Base-by-base conservation (phyloP, 2,113 vertebrate species). In the Salvator merianae region DNA sequence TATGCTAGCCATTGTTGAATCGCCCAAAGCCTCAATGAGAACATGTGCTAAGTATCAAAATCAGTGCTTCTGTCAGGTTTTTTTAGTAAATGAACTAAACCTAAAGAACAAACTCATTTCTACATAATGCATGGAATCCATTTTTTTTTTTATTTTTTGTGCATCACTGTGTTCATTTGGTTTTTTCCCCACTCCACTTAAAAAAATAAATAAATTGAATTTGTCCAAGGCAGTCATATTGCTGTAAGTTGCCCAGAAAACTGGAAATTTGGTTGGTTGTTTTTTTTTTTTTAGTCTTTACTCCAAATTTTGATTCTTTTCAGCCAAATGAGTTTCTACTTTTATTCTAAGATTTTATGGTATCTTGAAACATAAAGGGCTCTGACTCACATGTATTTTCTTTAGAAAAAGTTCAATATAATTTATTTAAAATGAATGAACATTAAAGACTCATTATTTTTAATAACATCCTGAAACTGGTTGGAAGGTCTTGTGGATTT, bases 1-100 rank as follows among this genome's bases (percentile, higher is more conserved):
- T 59, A 20, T 59, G 20, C 2, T 20, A 4, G 16, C 20, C 55
- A 59, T 18, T 59, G 16, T 16, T 18, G 55, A 59, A 59, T 59
- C 20, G 18, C 20, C 55, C 55, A 20, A 59, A 20, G 90, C 84
- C 84, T 92, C 83, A 94, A 91, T 40, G 88, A 76, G 88, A 88
- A 90, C 78, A 50, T 86, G 93, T 87, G 94, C 90, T 89, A 87
- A 90, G 91, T 70, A 28, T 83, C 79, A 90, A 93, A 93, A 95
- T 90, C 78, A 78, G 94, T 96, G 96, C 96, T 96, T 94, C 95
- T 95, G 92, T 94, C 94, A 87, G 92, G 93, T 91, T 85, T 93
- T 59, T 85, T 94, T 96, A 96, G 95, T 96, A 92, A 93, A 94
- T 91, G 95, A 93, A 88, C 90, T 55, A 90, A 89, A 94, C 77